phyloP scores from a whole-genome alignment of 2,888 invertebrate species.

The Mythimna loreyi region DNA sequence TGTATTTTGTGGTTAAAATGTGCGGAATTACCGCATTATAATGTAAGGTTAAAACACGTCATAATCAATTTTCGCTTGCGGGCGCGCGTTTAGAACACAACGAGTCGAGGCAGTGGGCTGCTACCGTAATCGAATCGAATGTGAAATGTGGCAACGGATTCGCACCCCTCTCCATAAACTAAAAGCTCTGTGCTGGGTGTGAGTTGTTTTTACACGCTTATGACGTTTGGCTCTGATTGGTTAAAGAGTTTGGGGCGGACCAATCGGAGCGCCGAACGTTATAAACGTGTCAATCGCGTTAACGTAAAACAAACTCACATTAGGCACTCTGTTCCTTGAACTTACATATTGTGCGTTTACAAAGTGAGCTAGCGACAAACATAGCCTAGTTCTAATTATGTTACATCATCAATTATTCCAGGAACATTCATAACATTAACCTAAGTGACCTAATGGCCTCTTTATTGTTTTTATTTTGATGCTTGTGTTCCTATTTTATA shows the following conservation, averaged over 20 bases:
- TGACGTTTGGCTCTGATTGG: too few relatives aligned
- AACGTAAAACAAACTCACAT: too few relatives aligned
- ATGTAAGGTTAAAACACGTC: conserved; percentile 21
- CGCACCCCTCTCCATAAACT: conserved; percentile 23
- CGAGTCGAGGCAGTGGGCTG: conserved; percentile 20
- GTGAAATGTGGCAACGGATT: conserved; percentile 36
- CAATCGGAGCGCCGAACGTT: too few relatives aligned
- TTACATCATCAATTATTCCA: conserved; percentile 35
- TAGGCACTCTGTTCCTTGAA: conserved; percentile 42
- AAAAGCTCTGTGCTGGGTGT: too few relatives aligned
- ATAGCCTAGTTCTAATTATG: conserved; percentile 37
- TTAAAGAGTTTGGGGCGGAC: too few relatives aligned
- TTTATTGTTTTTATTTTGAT: conserved; percentile 2
- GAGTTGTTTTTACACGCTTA: too few relatives aligned
- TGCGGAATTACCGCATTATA: neutral
- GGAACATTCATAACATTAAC: conserved; percentile 29
- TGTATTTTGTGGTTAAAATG: conserved; percentile 6
- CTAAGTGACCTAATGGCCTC: conserved; percentile 10
- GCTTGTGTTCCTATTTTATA: neutral
- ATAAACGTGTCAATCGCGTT: too few relatives aligned
- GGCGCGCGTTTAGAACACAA: conserved; percentile 14
- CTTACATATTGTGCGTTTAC: conserved; percentile 7
- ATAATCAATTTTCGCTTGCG: conserved; percentile 4
- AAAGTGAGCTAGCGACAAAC: conserved; percentile 27
- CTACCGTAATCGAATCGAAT: conserved; percentile 43